Percentiles rank a stretch among this genome's conserved stretches.
These are phyloP conservation scores for Brassicogethes aeneus DNA, from an alignment of 2,888 invertebrate genomes.

Conservation along the genomic window DNA sequence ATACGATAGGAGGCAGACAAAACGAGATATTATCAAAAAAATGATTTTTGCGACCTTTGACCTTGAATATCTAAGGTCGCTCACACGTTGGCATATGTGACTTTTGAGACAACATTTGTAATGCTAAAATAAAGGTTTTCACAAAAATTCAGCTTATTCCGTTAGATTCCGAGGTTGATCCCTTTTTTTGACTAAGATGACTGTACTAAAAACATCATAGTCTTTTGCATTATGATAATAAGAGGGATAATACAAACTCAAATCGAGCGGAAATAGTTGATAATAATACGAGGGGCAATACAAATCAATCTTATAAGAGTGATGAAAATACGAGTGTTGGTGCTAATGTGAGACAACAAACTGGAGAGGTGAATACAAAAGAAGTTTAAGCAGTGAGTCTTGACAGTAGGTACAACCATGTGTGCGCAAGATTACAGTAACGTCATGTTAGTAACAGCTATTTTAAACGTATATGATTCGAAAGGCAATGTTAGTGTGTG, in stretches of 20 bases:
- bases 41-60: too few relatives aligned
- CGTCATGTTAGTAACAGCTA: background rate
- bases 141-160: too few relatives aligned
- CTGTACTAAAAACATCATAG: background rate
- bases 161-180: too few relatives aligned
- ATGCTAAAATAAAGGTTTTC: too few relatives aligned
- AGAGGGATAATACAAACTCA: background rate
- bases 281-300: background rate
- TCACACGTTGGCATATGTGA: too few relatives aligned
- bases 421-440: background rate
- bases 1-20: too few relatives aligned
- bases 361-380: background rate
- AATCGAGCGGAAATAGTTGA: background rate
- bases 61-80: too few relatives aligned
- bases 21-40: too few relatives aligned
- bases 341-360: background rate
- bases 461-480: background rate
- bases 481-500: slow-evolving; percentile 1
- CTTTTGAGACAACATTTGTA: too few relatives aligned
- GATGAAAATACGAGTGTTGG: background rate
- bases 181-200: too few relatives aligned
- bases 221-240: background rate
- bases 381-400: background rate
- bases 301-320: background rate
- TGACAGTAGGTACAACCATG: background rate